These are phyloP conservation scores for Linyphia triangularis DNA, from an alignment of 2,888 invertebrate genomes.

Conservation along the genomic window DNA sequence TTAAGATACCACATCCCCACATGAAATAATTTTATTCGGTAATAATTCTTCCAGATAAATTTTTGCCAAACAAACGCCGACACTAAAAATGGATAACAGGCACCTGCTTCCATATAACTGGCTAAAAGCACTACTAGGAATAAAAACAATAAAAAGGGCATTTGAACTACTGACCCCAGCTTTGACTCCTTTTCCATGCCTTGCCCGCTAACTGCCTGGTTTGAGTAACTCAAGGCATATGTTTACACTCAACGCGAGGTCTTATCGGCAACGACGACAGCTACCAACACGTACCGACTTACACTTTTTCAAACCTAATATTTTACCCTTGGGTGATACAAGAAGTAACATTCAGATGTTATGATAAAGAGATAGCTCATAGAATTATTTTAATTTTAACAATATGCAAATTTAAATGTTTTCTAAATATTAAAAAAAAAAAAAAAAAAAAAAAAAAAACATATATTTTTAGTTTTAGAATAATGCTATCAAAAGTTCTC, in stretches of 20 bases:
- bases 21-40: background rate
- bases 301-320: background rate
- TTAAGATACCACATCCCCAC: background rate
- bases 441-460: background rate
- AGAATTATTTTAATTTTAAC: too few species aligned
- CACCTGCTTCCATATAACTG: constrained; percentile 28
- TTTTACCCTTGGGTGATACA: too few species aligned
- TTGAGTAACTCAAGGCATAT: constrained; percentile 35
- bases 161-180: background rate
- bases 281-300: constrained; percentile 26
- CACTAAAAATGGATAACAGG: constrained; percentile 28
- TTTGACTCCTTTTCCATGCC: background rate
- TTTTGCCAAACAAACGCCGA: background rate
- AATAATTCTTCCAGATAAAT: background rate
- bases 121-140: background rate
- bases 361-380: too few species aligned
- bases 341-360: too few species aligned
- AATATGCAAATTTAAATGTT: background rate
- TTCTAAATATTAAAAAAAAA: background rate
- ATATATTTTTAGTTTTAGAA: too few species aligned
- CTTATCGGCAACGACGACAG: constrained; percentile 60
- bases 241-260: constrained; percentile 50
- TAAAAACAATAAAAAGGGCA: background rate
- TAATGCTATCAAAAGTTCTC: too few species aligned
- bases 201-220: background rate